Conservation (phyloP, 2,797 vertebrate species). For the Poecilia picta region DNA sequence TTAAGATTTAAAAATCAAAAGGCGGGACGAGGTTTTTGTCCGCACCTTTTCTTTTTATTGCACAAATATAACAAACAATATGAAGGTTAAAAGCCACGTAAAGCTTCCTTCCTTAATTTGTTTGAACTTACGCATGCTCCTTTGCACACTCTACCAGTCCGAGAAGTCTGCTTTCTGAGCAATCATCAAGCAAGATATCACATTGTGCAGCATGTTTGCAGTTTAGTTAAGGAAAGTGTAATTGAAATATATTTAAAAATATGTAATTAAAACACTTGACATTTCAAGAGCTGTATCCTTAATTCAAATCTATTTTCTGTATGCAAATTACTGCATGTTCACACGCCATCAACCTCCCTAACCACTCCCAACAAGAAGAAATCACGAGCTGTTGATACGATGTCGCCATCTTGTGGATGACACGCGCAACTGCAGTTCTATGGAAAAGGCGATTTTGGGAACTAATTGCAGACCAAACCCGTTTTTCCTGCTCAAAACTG, state of each 20-base stretch:
- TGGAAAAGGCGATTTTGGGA: constrained; percentile 13
- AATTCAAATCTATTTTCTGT: not conserved
- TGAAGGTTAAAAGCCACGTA: not conserved
- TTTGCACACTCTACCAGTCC: constrained; percentile 84
- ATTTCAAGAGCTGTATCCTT: not conserved
- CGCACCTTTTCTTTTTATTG: no score
- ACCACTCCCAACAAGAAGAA: not conserved
- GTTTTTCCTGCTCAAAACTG: not conserved
- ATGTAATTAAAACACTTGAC: not conserved
- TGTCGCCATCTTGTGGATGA: constrained; percentile 60
- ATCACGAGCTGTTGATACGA: constrained; percentile 21
- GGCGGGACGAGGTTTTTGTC: not conserved
- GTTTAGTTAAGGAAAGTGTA: constrained; percentile 77
- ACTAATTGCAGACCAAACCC: constrained; percentile 29
- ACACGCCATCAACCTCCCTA: not conserved
- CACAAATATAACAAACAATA: not conserved
- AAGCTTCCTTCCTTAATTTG: not conserved
- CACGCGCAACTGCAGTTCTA: constrained; percentile 24
- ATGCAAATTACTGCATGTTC: not conserved
- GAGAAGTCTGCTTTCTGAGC: constrained; percentile 87
- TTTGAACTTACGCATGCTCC: constrained; percentile 82
- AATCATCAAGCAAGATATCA: constrained; percentile 70
- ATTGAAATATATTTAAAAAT: not conserved
- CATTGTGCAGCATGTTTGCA: constrained; percentile 87
- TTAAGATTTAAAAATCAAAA: not conserved